Conservation (phyloP, 2,113 vertebrate species). For the Centropus bengalensis region DNA sequence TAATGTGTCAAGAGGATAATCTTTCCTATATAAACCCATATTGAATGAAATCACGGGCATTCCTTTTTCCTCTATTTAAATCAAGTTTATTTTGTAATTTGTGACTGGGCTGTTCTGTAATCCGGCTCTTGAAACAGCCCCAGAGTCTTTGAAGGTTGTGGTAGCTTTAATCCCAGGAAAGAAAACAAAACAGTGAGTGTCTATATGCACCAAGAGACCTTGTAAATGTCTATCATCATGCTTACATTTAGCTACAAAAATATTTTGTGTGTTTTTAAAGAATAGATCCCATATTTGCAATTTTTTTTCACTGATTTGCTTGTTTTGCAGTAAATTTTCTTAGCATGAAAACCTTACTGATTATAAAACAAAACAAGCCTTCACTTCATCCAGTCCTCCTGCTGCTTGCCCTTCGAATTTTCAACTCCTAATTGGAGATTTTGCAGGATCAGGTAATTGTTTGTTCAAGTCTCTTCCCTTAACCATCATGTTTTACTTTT, state of each 20-base stretch:
- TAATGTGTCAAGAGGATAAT: neutral
- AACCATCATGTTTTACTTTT: neutral
- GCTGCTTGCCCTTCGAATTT: neutral
- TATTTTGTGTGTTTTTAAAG: conserved; percentile 8
- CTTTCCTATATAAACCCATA: neutral
- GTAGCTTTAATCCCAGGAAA: conserved; percentile 42
- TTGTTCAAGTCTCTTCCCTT: neutral
- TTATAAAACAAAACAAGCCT: neutral
- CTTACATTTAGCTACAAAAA: conserved; percentile 40
- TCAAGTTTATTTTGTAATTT: conserved; percentile 24
- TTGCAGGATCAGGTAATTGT: neutral
- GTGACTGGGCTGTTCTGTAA: conserved; percentile 44
- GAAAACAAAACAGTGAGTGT: neutral
- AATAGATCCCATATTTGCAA: neutral
- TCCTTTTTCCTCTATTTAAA: conserved; percentile 21
- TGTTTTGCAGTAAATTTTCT: neutral
- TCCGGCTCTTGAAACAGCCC: neutral
- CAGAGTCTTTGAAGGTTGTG: conserved; percentile 31
- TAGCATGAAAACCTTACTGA: neutral
- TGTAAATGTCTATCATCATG: neutral
- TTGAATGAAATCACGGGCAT: neutral
- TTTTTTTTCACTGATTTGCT: neutral
- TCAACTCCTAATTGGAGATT: neutral
- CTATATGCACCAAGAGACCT: neutral
- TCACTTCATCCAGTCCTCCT: neutral